Evolutionary conservation across 35 echinoderm and acorn worm genomes (phyloP).

Genomic region (Heliocidaris erythrogramma): DNA sequence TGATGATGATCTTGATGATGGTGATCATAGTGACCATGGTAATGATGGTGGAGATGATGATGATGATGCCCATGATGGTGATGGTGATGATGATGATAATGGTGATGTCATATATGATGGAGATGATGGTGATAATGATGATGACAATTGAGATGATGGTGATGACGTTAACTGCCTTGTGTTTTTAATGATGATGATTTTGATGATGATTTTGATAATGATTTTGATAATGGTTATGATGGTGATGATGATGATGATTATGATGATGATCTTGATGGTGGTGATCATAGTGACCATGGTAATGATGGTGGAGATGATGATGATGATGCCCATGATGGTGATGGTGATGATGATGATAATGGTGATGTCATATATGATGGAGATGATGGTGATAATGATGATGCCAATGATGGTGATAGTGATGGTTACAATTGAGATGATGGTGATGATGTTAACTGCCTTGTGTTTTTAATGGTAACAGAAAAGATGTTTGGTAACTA

Average conservation of each 20-base stretch:
- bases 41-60: background rate
- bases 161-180: too few relatives aligned
- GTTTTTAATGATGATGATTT: background rate
- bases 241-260: background rate
- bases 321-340: background rate
- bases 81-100: background rate
- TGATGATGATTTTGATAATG: background rate
- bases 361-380: background rate
- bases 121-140: background rate
- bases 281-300: background rate
- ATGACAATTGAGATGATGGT: background rate
- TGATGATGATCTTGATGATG: background rate
- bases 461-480: background rate
- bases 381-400: background rate
- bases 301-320: background rate
- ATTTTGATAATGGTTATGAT: background rate
- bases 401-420: too few relatives aligned
- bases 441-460: too few relatives aligned
- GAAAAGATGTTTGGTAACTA: too few relatives aligned
- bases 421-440: too few relatives aligned
- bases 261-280: background rate
- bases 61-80: background rate
- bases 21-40: background rate
- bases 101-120: too few relatives aligned
- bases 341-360: background rate